Conservation (phyloP, 2,113 vertebrate genomes). For the Pica pica region DNA sequence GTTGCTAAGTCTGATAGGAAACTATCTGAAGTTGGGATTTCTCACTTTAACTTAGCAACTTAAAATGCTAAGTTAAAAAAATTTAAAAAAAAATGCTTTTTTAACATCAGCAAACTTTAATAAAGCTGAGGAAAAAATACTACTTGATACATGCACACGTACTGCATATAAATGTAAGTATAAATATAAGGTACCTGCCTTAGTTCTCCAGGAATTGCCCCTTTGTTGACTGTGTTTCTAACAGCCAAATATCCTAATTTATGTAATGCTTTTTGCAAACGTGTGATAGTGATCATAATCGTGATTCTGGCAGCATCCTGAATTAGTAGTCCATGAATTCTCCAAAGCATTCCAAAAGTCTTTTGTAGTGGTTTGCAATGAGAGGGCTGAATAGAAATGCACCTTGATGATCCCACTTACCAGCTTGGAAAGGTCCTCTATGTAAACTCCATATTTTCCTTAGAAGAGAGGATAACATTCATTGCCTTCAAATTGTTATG, state of each 20-base stretch:
- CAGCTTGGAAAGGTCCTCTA: neutral
- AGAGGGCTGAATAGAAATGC: neutral
- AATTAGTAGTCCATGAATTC: neutral
- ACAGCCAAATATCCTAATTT: neutral
- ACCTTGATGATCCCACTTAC: neutral
- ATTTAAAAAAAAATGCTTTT: neutral
- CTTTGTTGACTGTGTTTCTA: neutral
- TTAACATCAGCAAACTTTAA: neutral
- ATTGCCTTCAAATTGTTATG: neutral
- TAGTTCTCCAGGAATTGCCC: neutral
- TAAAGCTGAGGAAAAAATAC: neutral
- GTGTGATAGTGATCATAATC: neutral
- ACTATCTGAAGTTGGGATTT: neutral
- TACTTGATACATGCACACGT: neutral
- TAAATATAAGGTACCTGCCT: neutral
- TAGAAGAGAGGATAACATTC: neutral
- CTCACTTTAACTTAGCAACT: neutral
- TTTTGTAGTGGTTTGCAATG: neutral
- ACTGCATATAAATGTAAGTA: neutral
- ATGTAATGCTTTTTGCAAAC: neutral
- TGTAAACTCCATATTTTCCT: neutral
- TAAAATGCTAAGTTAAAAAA: too few relatives aligned
- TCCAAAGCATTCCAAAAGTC: neutral
- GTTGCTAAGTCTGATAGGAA: neutral
- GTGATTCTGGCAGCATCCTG: neutral